Evolutionary conservation across 2,888 invertebrate species (phyloP).

Genomic region (Deroplatys truncata): DNA sequence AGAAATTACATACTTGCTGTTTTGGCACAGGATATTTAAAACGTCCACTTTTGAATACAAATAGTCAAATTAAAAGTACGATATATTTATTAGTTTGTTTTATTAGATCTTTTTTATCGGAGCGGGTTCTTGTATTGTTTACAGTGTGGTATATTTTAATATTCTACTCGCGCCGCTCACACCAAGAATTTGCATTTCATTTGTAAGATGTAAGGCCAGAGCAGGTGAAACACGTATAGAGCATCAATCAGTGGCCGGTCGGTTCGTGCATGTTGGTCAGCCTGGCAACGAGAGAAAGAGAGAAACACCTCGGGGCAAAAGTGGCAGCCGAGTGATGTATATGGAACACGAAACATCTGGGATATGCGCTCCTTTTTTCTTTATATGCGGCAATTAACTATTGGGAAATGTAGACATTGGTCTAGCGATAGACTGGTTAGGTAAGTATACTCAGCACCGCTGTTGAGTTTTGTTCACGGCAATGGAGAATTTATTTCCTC

Average conservation of each 20-base stretch:
- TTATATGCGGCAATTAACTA: neutral
- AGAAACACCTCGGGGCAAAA: neutral
- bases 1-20: too few relatives aligned
- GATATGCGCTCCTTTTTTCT: neutral
- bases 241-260: neutral
- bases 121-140: neutral
- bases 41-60: too few relatives aligned
- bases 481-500: neutral
- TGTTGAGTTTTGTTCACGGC: neutral
- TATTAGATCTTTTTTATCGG: too few relatives aligned
- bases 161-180: neutral
- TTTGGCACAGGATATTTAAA: too few relatives aligned
- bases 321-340: neutral
- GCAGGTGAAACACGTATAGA: neutral
- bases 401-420: neutral
- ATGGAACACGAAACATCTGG: neutral
- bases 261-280: neutral
- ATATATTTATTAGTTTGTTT: too few relatives aligned
- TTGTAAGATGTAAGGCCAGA: neutral
- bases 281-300: neutral
- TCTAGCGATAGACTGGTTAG: neutral
- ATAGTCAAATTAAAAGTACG: too few relatives aligned
- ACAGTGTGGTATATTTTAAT: neutral
- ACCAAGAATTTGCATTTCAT: neutral
- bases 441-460: neutral